A percentile compares a stretch with the other conserved stretches of the same genome.
phyloP scores from a whole-genome alignment of 2,113 vertebrate species.

The Morone chrysops region DNA sequence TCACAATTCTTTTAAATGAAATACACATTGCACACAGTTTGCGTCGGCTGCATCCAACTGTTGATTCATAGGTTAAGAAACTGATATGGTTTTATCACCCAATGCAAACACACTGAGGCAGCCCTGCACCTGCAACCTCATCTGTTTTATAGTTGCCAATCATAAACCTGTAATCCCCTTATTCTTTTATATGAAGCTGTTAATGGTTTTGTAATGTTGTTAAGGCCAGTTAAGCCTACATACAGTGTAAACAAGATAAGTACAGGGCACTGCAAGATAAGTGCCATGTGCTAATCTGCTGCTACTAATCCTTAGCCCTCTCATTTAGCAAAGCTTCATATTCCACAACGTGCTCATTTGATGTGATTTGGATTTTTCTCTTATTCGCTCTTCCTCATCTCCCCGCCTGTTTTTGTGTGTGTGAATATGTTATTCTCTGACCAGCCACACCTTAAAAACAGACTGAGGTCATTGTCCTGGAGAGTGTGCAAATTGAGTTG shows the following conservation, averaged over 20 bases:
- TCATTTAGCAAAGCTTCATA: slow-evolving; percentile 31
- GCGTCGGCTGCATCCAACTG: neutral
- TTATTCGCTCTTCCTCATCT: slow-evolving; percentile 10
- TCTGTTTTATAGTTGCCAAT: slow-evolving; percentile 16
- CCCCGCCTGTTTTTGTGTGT: slow-evolving; percentile 28
- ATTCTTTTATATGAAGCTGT: slow-evolving; percentile 35
- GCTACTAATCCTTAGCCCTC: slow-evolving; percentile 13
- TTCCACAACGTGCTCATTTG: slow-evolving; percentile 7
- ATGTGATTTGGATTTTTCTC: slow-evolving; percentile 21
- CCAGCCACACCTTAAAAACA: slow-evolving; percentile 74
- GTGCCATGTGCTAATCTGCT: slow-evolving; percentile 51
- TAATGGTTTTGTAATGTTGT: slow-evolving; percentile 55
- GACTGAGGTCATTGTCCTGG: slow-evolving; percentile 77
- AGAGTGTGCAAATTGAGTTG: slow-evolving; percentile 57
- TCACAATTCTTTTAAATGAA: neutral
- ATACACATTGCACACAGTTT: neutral
- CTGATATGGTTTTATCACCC: neutral
- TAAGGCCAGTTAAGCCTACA: slow-evolving; percentile 20
- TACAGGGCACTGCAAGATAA: slow-evolving; percentile 12
- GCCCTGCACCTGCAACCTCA: neutral
- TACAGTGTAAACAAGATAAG: slow-evolving; percentile 62
- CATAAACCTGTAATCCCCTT: slow-evolving; percentile 45
- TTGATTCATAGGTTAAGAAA: neutral
- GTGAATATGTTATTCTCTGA: slow-evolving; percentile 55
- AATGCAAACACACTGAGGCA: neutral